Evolutionary conservation across 2,888 invertebrate genomes (phyloP).

Genomic region (Pecten maximus): DNA sequence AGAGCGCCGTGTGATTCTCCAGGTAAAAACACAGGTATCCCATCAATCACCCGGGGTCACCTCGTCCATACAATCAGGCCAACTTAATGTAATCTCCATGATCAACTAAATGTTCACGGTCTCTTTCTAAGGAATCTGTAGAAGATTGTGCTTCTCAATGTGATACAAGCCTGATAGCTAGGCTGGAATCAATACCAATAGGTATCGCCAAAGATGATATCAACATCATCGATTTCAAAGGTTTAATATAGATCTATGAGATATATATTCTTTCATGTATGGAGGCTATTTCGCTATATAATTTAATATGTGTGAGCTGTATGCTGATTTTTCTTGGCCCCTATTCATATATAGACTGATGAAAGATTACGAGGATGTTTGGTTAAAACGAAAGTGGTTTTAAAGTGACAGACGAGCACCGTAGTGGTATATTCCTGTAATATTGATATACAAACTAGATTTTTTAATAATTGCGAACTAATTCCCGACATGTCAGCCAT

Average conservation of each 20-base stretch:
- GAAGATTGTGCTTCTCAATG: not conserved
- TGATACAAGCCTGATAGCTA: not conserved
- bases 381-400: not conserved
- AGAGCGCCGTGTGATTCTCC: not conserved
- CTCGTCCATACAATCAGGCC: not conserved
- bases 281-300: not conserved
- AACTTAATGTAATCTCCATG: not conserved
- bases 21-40: constrained; percentile 29
- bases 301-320: not conserved
- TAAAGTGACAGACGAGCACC: no score
- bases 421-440: no score
- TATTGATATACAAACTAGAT: no score
- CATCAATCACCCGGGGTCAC: constrained; percentile 4
- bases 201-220: not conserved
- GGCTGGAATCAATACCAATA: not conserved
- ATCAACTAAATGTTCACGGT: constrained; percentile 19
- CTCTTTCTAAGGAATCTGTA: not conserved
- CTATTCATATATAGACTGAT: no score
- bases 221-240: constrained; percentile 22
- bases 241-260: not conserved
- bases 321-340: no score
- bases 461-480: no score
- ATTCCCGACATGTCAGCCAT: no score
- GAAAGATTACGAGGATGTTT: not conserved
- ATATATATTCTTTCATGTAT: not conserved